Evolutionary conservation across 2,888 invertebrate genomes (phyloP).

Genomic region (Pyrocoelia pectoralis): DNA sequence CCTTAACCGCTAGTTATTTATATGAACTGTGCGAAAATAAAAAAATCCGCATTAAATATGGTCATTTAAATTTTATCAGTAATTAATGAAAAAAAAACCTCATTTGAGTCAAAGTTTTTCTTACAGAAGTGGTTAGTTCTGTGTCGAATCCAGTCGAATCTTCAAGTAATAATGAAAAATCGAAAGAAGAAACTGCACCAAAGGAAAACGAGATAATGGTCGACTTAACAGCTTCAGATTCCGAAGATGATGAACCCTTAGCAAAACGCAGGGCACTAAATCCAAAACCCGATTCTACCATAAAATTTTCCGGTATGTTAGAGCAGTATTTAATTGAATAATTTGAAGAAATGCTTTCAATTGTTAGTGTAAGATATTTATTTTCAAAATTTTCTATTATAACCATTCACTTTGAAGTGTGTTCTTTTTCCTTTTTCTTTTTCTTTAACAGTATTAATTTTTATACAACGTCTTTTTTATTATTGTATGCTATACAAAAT

Average conservation of each 20-base stretch:
- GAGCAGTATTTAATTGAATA: conserved; percentile 40
- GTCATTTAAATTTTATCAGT: too few relatives aligned
- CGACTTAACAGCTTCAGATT: conserved; percentile 78
- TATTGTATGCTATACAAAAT: neutral
- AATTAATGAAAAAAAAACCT: too few relatives aligned
- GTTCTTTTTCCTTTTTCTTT: too few relatives aligned
- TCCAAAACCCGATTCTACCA: conserved; percentile 59
- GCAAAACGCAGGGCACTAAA: conserved; percentile 65
- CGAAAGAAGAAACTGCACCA: conserved; percentile 41
- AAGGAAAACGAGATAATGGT: conserved; percentile 63
- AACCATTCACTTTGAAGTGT: too few relatives aligned
- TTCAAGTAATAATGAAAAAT: conserved; percentile 18
- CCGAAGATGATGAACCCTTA: conserved; percentile 72
- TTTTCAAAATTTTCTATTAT: neutral
- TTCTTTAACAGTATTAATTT: neutral
- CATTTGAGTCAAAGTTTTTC: neutral
- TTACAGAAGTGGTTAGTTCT: conserved; percentile 29
- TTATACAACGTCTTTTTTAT: neutral
- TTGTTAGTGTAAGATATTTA: neutral
- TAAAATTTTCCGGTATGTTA: conserved; percentile 56
- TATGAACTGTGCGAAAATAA: too few relatives aligned
- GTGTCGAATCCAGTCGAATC: conserved; percentile 25
- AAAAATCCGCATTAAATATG: too few relatives aligned
- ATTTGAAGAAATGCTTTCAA: neutral
- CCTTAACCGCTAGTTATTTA: too few relatives aligned